Evolutionary conservation across 2,888 invertebrate species (phyloP).

Genomic region (Eledone cirrhosa): DNA sequence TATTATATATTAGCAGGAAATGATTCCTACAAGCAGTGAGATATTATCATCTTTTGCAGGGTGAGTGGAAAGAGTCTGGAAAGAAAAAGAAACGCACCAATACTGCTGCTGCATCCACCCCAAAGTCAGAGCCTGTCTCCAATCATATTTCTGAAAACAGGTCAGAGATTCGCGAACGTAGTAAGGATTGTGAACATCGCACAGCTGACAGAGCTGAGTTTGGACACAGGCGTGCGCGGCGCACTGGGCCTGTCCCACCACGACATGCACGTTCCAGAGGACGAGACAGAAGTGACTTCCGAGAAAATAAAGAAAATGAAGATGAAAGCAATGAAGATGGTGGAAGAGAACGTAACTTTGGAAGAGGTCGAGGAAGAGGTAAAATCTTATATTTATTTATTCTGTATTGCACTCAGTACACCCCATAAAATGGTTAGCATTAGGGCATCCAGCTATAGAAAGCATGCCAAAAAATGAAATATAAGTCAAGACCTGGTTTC

Average conservation of each 20-base stretch:
- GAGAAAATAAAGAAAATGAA: constrained; percentile 28
- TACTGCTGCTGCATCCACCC: constrained; percentile 34
- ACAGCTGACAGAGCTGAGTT: constrained; percentile 27
- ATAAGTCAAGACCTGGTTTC: too few relatives aligned
- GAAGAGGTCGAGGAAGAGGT: constrained; percentile 38
- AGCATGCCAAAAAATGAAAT: too few relatives aligned
- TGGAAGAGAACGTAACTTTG: constrained; percentile 24
- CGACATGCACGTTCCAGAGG: constrained; percentile 23
- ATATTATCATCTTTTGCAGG: constrained; percentile 35
- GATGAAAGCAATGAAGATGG: constrained; percentile 24
- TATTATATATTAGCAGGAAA: background rate
- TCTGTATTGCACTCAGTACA: too few relatives aligned
- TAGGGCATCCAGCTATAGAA: too few relatives aligned
- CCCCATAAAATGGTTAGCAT: too few relatives aligned
- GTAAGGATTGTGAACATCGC: constrained; percentile 35
- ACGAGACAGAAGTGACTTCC: constrained; percentile 22
- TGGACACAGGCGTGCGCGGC: constrained; percentile 25
- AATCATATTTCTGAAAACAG: constrained; percentile 46
- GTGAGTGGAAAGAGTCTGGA: constrained; percentile 57
- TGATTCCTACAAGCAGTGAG: too few relatives aligned
- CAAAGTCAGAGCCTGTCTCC: constrained; percentile 42
- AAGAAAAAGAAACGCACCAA: constrained; percentile 53
- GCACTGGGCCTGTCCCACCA: constrained; percentile 20
- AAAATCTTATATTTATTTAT: too few relatives aligned
- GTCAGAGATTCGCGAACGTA: constrained; percentile 42